Conservation (phyloP, 2,888 invertebrate species). For the Lamellibrachia satsuma region DNA sequence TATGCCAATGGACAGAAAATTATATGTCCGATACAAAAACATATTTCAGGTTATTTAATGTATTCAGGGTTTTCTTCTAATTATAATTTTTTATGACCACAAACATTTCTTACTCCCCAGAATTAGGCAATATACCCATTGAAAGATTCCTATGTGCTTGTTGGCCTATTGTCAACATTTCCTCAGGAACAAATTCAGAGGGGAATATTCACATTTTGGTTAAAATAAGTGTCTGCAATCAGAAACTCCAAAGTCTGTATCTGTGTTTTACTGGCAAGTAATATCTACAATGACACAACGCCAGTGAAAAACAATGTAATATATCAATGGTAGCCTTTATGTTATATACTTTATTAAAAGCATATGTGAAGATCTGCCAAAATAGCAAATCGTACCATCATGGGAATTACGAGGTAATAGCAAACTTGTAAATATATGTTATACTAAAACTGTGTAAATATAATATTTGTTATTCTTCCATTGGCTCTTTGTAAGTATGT, state of each 20-base stretch:
- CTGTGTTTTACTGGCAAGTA: too few species aligned
- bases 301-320: too few species aligned
- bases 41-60: background rate
- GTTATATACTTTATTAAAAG: background rate
- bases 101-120: too few species aligned
- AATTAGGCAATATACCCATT: too few species aligned
- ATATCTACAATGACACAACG: too few species aligned
- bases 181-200: background rate
- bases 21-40: background rate
- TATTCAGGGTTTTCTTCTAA: too few species aligned
- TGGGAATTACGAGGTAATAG: background rate
- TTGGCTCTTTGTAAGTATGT: background rate
- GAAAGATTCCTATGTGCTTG: background rate
- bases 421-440: background rate
- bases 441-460: conserved; percentile 3
- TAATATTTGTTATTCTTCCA: background rate
- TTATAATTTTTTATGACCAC: too few species aligned
- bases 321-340: background rate
- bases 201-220: background rate
- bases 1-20: too few species aligned
- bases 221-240: background rate
- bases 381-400: too few species aligned
- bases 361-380: background rate
- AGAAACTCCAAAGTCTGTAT: background rate
- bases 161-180: background rate